phyloP scores from a whole-genome alignment of 2,113 vertebrate genomes.

The Archocentrus centrarchus region DNA sequence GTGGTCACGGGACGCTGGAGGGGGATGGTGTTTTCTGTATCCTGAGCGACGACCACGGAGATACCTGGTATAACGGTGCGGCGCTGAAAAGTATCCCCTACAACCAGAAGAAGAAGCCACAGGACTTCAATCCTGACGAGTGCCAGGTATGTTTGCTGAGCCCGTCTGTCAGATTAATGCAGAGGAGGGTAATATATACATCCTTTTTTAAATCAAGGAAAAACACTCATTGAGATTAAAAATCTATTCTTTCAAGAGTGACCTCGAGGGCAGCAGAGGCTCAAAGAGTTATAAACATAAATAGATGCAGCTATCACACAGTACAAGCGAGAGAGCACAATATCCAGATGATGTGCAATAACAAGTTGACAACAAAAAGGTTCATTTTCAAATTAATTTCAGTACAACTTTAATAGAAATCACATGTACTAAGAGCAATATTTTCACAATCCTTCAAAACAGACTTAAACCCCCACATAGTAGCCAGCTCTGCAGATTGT shows the following conservation, averaged over 20 bases:
- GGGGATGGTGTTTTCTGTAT: constrained; percentile 90
- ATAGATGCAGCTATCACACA: not conserved
- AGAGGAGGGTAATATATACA: not conserved
- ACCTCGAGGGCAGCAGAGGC: not conserved
- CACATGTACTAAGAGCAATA: not conserved
- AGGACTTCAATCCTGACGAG: too few relatives aligned
- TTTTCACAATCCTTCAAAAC: not conserved
- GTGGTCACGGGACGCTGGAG: constrained; percentile 86
- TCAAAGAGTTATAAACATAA: too few relatives aligned
- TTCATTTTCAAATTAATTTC: too few relatives aligned
- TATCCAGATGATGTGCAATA: not conserved
- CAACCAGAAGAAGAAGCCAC: too few relatives aligned
- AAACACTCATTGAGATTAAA: not conserved
- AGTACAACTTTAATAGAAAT: not conserved
- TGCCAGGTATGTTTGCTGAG: too few relatives aligned
- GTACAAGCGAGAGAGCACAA: not conserved
- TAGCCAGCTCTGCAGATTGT: constrained; percentile 74
- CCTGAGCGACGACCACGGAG: constrained; percentile 88
- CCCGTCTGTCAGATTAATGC: not conserved
- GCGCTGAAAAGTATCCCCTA: too few relatives aligned
- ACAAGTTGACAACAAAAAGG: not conserved
- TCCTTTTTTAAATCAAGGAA: not conserved
- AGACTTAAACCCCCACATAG: not conserved
- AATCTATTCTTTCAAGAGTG: not conserved
- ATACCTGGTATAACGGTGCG: constrained; percentile 73